phyloP scores from a whole-genome alignment of 2,797 vertebrate species.

The Buphagus erythrorhynchus region DNA sequence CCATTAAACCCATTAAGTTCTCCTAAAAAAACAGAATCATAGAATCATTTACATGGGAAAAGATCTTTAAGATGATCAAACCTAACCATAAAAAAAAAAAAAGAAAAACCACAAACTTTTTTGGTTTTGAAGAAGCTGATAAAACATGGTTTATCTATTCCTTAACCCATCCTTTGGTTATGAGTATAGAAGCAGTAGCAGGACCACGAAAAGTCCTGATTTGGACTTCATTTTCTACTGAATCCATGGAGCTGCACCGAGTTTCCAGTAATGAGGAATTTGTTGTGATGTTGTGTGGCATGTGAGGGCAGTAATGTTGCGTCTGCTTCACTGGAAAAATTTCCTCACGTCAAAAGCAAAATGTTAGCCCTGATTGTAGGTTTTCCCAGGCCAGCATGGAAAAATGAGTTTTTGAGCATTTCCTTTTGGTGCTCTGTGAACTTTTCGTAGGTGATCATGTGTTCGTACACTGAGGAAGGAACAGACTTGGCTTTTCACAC shows the following conservation, averaged over 20 bases:
- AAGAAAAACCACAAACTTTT: neutral
- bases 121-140: neutral
- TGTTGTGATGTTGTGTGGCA: neutral
- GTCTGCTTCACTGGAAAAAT: neutral
- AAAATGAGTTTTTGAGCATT: neutral
- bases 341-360: neutral
- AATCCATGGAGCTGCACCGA: neutral
- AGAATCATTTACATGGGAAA: neutral
- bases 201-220: neutral
- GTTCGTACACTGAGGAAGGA: neutral
- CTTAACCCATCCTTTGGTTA: neutral
- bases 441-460: neutral
- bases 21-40: neutral
- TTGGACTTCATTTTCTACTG: neutral
- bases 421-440: neutral
- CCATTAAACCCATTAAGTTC: rapidly evolving
- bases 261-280: neutral
- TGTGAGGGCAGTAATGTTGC: neutral
- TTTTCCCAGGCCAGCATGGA: neutral
- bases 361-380: neutral
- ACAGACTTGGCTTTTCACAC: neutral
- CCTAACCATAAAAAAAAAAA: neutral
- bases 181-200: neutral
- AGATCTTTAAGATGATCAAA: neutral
- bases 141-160: neutral